Evolutionary conservation across 2,113 vertebrate species (phyloP), one percentile per base, ranked within the genome.

Genomic region (Australoheros scitulus): DNA sequence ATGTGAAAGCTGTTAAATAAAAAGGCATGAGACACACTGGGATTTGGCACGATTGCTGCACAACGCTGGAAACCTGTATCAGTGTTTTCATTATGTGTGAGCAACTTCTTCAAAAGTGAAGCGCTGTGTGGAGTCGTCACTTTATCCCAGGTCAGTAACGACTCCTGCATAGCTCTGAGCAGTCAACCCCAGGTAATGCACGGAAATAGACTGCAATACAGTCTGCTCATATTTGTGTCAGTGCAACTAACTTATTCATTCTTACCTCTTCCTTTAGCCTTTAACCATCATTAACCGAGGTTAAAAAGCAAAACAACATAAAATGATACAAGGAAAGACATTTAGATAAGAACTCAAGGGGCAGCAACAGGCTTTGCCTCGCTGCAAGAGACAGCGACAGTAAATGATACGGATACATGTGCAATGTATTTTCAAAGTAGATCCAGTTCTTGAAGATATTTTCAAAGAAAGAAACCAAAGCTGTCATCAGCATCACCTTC

Each of bases 91-190:
- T 34, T 34, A 34, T 34, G 34, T 34, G 6, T 34, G 34, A 34
- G 34, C 6, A 34, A 34, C 34, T 7, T 34, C 34, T 34, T 34
- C 34, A 34, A 34, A 89, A 59, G 64, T 85, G 26, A 78, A 47
- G 59, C 47, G 15, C 61, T 55, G 38, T 34, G 55, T 76, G 80
- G 64, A 82, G 81, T 64, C 89, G 36, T 38, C 88, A 84, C 64
- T 83, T 84, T 87, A 75, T 86, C 86, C 72, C 64, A 89, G 81
- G 89, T 92, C 84, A 83, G 88, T 77, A 61, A 26, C 60, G 77
- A 75, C 88, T 91, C 79, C 86, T 87, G 88, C 11, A 24, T 29
- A 76, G 76, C 52, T 88, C 81, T 81, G 50, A 79, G 47, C 58
- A 14, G 61, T 65, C n/a, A 32, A 85, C 84, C 79, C 41, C 60